A percentile compares a stretch with the other conserved stretches of the same genome.
phyloP scores from a whole-genome alignment of 2,888 invertebrate genomes.

The Psylliodes chrysocephalus region DNA sequence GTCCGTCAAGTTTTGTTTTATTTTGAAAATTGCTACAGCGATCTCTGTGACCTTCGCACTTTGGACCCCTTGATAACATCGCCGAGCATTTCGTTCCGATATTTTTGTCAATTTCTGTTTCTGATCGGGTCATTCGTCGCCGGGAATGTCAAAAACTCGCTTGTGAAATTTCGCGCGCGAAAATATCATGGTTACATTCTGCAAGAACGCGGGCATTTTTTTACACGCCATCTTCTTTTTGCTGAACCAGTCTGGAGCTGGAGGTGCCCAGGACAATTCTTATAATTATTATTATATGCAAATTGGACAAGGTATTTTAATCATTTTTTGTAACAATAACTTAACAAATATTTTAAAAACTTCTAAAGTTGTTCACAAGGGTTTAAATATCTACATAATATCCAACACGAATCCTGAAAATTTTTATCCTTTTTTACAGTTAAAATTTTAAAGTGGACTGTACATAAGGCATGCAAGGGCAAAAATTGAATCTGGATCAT shows the following conservation, averaged over 20 bases:
- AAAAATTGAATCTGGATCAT: too few species aligned
- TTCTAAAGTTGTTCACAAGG: background rate
- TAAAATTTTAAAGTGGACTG: too few species aligned
- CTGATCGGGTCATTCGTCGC: constrained; percentile 16
- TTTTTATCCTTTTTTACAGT: too few species aligned
- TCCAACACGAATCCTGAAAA: too few species aligned
- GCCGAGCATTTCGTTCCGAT: constrained; percentile 37
- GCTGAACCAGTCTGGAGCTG: constrained; percentile 57
- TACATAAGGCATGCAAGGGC: too few species aligned
- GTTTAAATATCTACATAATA: background rate
- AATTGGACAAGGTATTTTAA: constrained; percentile 59
- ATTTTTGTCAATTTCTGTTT: constrained; percentile 36
- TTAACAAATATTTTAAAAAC: too few species aligned
- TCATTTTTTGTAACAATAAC: too few species aligned
- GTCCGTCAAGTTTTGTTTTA: constrained; percentile 2
- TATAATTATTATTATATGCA: constrained; percentile 62
- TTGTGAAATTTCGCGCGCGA: constrained; percentile 10
- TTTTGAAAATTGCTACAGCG: constrained; percentile 38
- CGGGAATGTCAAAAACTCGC: constrained; percentile 21
- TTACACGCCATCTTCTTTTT: constrained; percentile 57
- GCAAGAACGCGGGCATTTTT: constrained; percentile 55
- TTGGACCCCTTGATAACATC: constrained; percentile 47
- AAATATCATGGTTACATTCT: constrained; percentile 46
- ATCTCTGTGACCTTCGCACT: constrained; percentile 52
- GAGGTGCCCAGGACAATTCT: constrained; percentile 50